A percentile compares a stretch with the other conserved stretches of the same genome.
These are phyloP conservation scores for Poeciliopsis turrubarensis DNA, from an alignment of 2,113 vertebrate genomes.

Conservation along the genomic window DNA sequence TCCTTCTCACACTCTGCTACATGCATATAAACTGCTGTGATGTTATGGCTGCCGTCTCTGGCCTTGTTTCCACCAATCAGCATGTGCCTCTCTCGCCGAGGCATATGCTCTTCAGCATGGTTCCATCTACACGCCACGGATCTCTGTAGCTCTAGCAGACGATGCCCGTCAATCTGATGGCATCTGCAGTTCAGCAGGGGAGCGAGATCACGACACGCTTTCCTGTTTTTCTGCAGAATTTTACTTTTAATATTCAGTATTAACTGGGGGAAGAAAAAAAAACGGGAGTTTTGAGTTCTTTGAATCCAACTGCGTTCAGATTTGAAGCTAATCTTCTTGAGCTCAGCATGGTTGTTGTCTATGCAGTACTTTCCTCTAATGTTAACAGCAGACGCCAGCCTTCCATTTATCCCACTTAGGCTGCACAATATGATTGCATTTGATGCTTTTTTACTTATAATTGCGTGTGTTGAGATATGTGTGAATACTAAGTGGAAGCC, in stretches of 20 bases:
- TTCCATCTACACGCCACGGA: constrained; percentile 8
- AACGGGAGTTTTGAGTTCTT: constrained; percentile 3
- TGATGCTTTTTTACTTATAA: neutral
- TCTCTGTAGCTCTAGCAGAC: constrained; percentile 10
- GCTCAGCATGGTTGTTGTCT: constrained; percentile 24
- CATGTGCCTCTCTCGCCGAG: neutral
- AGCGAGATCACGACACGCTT: neutral
- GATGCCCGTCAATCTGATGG: constrained; percentile 23
- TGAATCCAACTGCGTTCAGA: constrained; percentile 21
- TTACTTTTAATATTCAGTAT: neutral
- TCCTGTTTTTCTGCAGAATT: constrained; percentile 2
- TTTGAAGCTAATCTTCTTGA: constrained; percentile 27
- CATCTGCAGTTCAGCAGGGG: constrained; percentile 12
- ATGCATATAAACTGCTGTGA: constrained; percentile 5
- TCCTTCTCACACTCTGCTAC: constrained; percentile 2
- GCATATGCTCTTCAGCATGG: constrained; percentile 44
- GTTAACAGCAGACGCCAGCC: constrained; percentile 4
- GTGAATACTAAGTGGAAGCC: neutral
- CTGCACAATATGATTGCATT: constrained; percentile 4
- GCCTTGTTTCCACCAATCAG: constrained; percentile 14
- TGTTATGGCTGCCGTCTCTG: constrained; percentile 15
- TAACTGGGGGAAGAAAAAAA: neutral
- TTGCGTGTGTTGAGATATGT: neutral
- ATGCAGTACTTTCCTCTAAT: neutral
- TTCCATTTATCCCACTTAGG: constrained; percentile 7